Evolutionary conservation across 2,888 invertebrate genomes (phyloP).

Genomic region (Tinea pellionella): DNA sequence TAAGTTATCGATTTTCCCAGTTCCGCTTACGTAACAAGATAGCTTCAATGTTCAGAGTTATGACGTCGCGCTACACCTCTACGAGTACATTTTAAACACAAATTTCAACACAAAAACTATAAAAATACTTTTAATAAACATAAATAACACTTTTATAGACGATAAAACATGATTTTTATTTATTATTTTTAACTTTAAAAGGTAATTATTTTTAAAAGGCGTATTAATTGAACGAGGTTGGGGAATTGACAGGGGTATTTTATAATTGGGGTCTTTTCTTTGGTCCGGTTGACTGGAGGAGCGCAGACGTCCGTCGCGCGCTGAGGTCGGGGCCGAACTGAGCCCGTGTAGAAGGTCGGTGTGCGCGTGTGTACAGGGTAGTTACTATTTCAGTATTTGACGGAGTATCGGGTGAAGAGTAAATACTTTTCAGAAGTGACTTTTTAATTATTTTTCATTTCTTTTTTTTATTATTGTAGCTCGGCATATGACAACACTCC

Average conservation of each 20-base stretch:
- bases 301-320: background rate
- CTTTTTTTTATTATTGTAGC: too few species aligned
- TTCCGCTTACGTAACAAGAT: slow-evolving; percentile 58
- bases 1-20: slow-evolving; percentile 62
- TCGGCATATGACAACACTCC: too few species aligned
- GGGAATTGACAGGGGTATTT: background rate
- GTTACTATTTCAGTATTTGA: background rate
- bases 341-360: background rate
- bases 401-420: background rate
- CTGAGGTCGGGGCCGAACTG: slow-evolving; percentile 1
- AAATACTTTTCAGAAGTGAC: background rate
- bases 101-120: background rate
- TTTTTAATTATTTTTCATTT: background rate
- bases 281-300: background rate
- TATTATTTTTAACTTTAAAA: background rate
- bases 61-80: background rate
- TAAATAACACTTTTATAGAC: background rate
- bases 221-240: background rate
- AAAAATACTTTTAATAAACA: background rate
- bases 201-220: background rate
- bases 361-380: background rate
- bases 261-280: background rate
- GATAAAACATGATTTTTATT: background rate
- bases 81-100: background rate
- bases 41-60: background rate